Evolutionary conservation across 2,113 vertebrate species (phyloP).

Genomic region (Gobiocypris rarus): DNA sequence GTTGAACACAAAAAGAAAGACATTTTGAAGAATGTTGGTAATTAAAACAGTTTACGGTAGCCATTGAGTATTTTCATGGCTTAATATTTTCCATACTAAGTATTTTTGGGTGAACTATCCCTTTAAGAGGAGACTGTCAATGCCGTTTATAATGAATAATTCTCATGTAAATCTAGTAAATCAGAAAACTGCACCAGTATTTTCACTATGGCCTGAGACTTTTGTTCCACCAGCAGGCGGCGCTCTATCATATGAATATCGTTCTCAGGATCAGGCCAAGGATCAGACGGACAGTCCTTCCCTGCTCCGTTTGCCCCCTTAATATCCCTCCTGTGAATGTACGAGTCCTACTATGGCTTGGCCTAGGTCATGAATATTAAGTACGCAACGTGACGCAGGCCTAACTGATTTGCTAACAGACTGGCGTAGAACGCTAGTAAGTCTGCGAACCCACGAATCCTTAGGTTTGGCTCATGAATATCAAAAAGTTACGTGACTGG

Average conservation of each 20-base stretch:
- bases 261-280: background rate
- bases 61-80: too few relatives aligned
- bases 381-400: background rate
- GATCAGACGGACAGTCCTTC: background rate
- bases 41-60: too few relatives aligned
- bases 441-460: background rate
- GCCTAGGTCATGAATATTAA: constrained; percentile 19
- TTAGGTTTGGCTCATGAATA: constrained; percentile 19
- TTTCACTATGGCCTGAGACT: background rate
- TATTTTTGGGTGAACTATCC: too few relatives aligned
- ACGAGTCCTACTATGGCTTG: background rate
- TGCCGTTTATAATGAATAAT: too few relatives aligned
- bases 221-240: background rate
- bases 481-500: background rate
- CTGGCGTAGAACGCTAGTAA: background rate
- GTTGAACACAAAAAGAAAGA: too few relatives aligned
- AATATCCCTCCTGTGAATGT: background rate
- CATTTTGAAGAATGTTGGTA: too few relatives aligned
- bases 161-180: too few relatives aligned
- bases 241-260: background rate
- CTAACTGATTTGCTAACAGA: background rate
- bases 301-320: background rate
- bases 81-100: too few relatives aligned
- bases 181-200: background rate
- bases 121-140: too few relatives aligned